Conservation (phyloP, 2,797 vertebrate species). For the Prionace glauca region DNA sequence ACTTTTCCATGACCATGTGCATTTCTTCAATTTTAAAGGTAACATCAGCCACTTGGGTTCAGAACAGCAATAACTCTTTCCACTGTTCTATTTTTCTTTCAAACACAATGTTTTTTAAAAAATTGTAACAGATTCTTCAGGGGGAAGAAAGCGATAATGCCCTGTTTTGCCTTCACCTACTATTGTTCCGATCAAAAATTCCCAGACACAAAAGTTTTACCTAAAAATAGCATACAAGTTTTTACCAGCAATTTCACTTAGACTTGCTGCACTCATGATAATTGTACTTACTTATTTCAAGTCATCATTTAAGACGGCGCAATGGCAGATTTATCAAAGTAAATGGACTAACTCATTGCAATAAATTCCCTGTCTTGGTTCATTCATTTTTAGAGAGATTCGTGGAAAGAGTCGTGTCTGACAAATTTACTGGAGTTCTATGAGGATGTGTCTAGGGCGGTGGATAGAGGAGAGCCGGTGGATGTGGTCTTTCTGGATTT, state of each 20-base stretch:
- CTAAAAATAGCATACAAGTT: not conserved
- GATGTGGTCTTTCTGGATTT: too few species aligned
- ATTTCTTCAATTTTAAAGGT: not conserved
- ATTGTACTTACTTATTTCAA: not conserved
- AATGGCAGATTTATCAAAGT: not conserved
- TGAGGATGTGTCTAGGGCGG: too few species aligned
- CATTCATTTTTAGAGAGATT: not conserved
- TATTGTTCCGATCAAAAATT: not conserved
- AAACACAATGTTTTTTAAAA: not conserved
- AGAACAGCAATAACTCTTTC: not conserved
- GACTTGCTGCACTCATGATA: not conserved
- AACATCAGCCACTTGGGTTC: not conserved
- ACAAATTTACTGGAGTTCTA: too few species aligned
- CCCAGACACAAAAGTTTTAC: not conserved
- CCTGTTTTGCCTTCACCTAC: not conserved
- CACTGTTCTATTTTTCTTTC: not conserved
- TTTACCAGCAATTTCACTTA: conserved; percentile 25
- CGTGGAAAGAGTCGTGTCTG: too few species aligned
- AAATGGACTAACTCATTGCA: conserved; percentile 6
- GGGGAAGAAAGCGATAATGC: not conserved
- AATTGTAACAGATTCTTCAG: not conserved
- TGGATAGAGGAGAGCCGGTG: too few species aligned
- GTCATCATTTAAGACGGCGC: not conserved
- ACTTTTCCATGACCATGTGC: not conserved
- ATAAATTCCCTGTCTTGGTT: not conserved